A percentile compares a stretch with the other conserved stretches of the same genome.
Conservation (phyloP, 2,113 vertebrate genomes). For the Leiothrix lutea region DNA sequence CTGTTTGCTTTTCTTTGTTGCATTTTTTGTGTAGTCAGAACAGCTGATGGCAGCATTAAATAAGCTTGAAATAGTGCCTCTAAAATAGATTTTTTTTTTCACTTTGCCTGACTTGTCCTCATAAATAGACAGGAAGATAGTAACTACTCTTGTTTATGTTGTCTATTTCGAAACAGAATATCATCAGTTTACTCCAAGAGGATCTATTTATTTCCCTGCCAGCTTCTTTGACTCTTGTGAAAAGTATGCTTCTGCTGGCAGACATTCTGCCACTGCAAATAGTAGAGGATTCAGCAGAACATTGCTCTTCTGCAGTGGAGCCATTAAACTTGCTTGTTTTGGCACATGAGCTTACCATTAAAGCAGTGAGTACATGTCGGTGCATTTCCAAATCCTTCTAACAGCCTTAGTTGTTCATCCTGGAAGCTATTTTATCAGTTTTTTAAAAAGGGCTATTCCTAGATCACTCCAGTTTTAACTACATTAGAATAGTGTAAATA, state of each 20-base stretch:
- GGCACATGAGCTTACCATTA: conserved; percentile 70
- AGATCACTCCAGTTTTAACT: not conserved
- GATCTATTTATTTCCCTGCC: conserved; percentile 67
- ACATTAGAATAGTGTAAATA: not conserved
- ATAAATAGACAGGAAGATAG: not conserved
- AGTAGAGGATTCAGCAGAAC: conserved; percentile 32
- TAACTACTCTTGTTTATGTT: conserved; percentile 16
- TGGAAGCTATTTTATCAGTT: not conserved
- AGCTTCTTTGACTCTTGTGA: conserved; percentile 71
- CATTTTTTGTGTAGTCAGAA: not conserved
- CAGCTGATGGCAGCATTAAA: conserved; percentile 18
- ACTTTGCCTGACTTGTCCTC: conserved; percentile 1
- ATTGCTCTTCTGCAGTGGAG: conserved; percentile 36
- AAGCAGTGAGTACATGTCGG: conserved; percentile 62
- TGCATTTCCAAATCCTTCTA: not conserved
- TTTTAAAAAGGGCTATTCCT: not conserved
- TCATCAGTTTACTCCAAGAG: conserved; percentile 70
- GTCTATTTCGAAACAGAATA: conserved; percentile 67
- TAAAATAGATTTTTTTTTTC: not conserved
- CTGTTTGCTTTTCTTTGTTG: not conserved
- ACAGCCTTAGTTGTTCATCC: not conserved
- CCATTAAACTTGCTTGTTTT: conserved; percentile 53
- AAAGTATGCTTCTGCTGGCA: conserved; percentile 72
- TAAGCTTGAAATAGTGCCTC: conserved; percentile 11
- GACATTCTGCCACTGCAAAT: conserved; percentile 64